Base-by-base conservation (phyloP, 2,797 vertebrate species). In the Hypotaenidia philippensis region DNA sequence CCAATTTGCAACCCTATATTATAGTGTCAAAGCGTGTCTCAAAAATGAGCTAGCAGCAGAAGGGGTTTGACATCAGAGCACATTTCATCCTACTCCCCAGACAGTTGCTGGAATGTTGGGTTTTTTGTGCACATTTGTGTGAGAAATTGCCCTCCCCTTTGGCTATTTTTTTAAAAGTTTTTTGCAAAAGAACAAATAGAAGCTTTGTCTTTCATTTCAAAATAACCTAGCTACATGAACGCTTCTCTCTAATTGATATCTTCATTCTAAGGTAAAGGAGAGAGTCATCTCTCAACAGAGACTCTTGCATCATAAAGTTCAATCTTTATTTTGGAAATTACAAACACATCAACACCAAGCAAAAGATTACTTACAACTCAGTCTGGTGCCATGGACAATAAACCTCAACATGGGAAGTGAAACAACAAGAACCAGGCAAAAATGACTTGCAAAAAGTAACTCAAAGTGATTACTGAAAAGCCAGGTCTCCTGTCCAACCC, bases 1-100 rank as follows among this genome's bases (percentile, higher is more conserved):
- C 92, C 87, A 95, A 93, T 94, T 93, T 95, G 91, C 96, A 96
- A 94, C 87, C 91, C 92, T 82, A 85, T 80, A 95, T 95, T 92
- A 95, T 61, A 90, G 85, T 88, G 91, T 93, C 93, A 91, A 89
- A 90, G 90, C 32, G 3, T 85, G 78, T 92, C 95, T 94, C 86
- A 94, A 92, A 92, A 68, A 87, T 0, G 18, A 95, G 81, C 83
- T 77, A 85, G 83, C 56, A 93, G 92, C 92, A 93, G 94, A 95
- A 95, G 88, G 89, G 71, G 70, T 94, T 88, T 60, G 8, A 92
- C 90, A 92, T 87, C 88, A 96, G 78, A 94, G 88, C 68, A 75
- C 55, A 80, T 91, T 94, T 96, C 89, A 96, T 85, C 88, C 88
- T 38, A 27, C 75, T 68, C 90, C 89, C 88, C 78, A 94, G 82